Base-by-base conservation (phyloP, 2,888 invertebrate species). In the Cynaeus angustus region DNA sequence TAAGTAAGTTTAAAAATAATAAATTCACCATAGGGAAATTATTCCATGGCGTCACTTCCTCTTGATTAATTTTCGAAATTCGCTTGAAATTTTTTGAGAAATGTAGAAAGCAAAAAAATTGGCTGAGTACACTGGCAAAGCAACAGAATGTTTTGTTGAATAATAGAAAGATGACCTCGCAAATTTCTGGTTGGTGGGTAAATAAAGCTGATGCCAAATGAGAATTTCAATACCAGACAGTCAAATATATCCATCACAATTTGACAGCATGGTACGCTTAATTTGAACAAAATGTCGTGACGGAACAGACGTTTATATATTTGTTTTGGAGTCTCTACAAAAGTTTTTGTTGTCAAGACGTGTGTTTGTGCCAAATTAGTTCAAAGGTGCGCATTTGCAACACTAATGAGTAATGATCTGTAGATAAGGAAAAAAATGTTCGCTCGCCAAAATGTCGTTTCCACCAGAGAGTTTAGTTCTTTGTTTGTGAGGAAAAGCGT, bases 291-390 rank as follows among this genome's bases (percentile, higher is more conserved):
- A 21, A 21, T 3, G 21, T 4, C 4, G 21, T 21, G 4, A n/a
- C n/a, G 1, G 21, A 3, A 21, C 21, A 21, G 21, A 21, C 4
- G 4, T 21, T 21, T 21, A 21, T 21, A n/a, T 62, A 38, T 62
- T 62, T 62, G 43, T 21, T 30, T 61, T 66, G 66, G 61, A 65
- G 8, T 7, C 13, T 6, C 26, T 16, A 70, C 55, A 70, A 66
- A 66, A 61, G 55, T 48, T 58, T 46, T 55, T 52, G 8, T 73
- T 72, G 71, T 72, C 66, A 72, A 70, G 70, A 71, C 68, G 46
- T 66, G 68, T 70, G 67, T 73, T 72, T 73, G 75, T 78, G 78
- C 78, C 78, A 78, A 77, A 76, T 75, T 74, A 75, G 75, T 73
- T 75, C 71, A 74, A 77, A 76, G 75, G 74, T 76, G 75, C 74